These are phyloP conservation scores for Paracyclopina nana DNA, from an alignment of 1,140 invertebrate genomes.

Conservation along the genomic window DNA sequence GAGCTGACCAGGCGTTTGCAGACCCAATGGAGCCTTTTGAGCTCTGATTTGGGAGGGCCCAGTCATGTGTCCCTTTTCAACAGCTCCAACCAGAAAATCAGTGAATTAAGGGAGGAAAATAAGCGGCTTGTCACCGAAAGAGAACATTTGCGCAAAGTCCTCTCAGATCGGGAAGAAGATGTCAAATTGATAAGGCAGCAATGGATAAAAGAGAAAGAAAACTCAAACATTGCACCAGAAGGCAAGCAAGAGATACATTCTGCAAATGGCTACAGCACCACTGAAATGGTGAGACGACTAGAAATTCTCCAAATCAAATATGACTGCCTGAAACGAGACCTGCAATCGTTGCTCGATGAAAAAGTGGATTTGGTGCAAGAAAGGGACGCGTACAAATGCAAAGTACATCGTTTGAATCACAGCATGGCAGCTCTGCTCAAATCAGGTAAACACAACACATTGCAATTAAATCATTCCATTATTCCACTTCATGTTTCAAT, in stretches of 20 bases:
- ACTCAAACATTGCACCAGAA: no score
- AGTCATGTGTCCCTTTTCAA: neutral
- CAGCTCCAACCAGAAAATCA: no score
- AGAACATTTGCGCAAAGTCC: neutral
- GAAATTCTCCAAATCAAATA: conserved; percentile 14
- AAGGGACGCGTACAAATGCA: conserved; percentile 60
- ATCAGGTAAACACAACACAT: no score
- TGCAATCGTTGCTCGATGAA: conserved; percentile 44
- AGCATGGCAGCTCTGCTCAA: conserved; percentile 51
- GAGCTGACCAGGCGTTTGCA: conserved; percentile 24
- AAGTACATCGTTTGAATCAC: conserved; percentile 59
- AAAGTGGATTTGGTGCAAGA: conserved; percentile 62
- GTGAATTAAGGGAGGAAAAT: conserved; percentile 4
- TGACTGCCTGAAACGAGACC: conserved; percentile 3
- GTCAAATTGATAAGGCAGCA: conserved; percentile 1
- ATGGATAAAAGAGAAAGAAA: neutral
- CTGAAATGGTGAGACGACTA: neutral
- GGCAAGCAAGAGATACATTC: no score
- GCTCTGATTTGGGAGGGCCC: no score
- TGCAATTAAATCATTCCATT: no score
- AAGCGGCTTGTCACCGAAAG: conserved; percentile 7
- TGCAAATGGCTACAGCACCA: no score
- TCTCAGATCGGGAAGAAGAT: conserved; percentile 11
- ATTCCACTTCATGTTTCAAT: no score
- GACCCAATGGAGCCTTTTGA: neutral